Evolutionary conservation across 1,140 invertebrate species (phyloP).

Genomic region (Diorhabda sublineata): DNA sequence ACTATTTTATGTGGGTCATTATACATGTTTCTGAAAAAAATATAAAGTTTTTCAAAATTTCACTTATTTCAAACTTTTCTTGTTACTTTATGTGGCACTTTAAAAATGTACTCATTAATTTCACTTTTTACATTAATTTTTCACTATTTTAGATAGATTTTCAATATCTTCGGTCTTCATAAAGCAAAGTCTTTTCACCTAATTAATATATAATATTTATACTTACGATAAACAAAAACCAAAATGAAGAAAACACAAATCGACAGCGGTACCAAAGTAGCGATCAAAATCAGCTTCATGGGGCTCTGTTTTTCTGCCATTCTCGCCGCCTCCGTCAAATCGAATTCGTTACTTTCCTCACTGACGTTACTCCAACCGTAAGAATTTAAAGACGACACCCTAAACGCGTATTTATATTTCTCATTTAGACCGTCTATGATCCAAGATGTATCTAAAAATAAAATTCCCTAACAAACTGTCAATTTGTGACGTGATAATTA

Average conservation of each 20-base stretch:
- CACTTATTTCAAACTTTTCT: no score
- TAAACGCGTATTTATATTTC: slow-evolving; percentile 63
- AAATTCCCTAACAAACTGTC: slow-evolving; percentile 8
- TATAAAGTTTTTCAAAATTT: no score
- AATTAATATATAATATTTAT: background rate
- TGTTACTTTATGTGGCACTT: no score
- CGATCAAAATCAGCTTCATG: slow-evolving; percentile 56
- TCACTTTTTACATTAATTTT: no score
- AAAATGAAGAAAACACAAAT: slow-evolving; percentile 48
- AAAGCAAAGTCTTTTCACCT: no score
- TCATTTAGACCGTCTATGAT: slow-evolving; percentile 64
- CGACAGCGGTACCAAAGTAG: slow-evolving; percentile 52
- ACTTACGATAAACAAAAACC: slow-evolving; percentile 51
- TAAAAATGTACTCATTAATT: no score
- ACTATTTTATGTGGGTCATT: no score
- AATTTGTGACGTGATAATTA: slow-evolving; percentile 7
- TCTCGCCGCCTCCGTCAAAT: slow-evolving; percentile 53
- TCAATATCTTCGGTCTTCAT: no score
- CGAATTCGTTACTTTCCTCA: slow-evolving; percentile 52
- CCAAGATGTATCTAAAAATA: slow-evolving; percentile 66
- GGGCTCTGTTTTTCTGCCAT: slow-evolving; percentile 55
- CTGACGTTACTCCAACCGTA: slow-evolving; percentile 77
- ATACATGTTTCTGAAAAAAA: no score
- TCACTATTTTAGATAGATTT: no score
- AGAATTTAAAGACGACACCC: slow-evolving; percentile 71